A percentile compares a stretch with the other conserved stretches of the same genome.
These are phyloP conservation scores for Agrochola litura DNA, from an alignment of 2,888 invertebrate genomes.

Conservation along the genomic window DNA sequence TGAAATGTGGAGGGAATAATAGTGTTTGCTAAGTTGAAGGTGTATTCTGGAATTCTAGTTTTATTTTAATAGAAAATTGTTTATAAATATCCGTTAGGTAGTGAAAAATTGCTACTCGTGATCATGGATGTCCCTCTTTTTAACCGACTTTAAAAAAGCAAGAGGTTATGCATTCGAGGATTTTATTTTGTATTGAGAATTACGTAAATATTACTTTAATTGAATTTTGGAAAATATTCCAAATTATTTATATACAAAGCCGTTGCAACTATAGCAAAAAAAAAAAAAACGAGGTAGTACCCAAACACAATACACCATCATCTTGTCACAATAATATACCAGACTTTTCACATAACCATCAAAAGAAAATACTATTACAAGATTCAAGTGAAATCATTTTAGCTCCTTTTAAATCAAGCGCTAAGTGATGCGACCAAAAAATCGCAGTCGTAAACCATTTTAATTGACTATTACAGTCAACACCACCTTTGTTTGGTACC, in stretches of 20 bases:
- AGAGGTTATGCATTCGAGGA: not conserved
- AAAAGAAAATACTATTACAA: not conserved
- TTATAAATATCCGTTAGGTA: not conserved
- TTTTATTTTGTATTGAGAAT: not conserved
- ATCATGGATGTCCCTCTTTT: no score
- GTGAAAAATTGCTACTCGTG: not conserved
- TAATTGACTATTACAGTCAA: slow-evolving; percentile 40
- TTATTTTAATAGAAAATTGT: not conserved
- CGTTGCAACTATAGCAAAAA: no score
- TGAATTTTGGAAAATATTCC: not conserved
- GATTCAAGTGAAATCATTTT: slow-evolving; percentile 9
- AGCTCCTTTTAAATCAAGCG: slow-evolving; percentile 13
- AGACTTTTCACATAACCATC: not conserved
- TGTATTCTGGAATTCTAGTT: not conserved
- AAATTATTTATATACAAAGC: no score
- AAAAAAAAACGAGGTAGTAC: not conserved
- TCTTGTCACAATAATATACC: not conserved
- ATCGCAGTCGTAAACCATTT: slow-evolving; percentile 31
- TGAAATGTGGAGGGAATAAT: slow-evolving; percentile 25
- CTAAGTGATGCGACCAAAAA: slow-evolving; percentile 26
- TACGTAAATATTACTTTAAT: not conserved
- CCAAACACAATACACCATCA: not conserved
- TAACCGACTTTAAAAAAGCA: not conserved
- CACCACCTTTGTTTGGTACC: slow-evolving; percentile 19
- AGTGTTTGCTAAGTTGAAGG: not conserved